Base-by-base conservation (phyloP, 2,113 vertebrate species). In the Ifrita kowaldi region DNA sequence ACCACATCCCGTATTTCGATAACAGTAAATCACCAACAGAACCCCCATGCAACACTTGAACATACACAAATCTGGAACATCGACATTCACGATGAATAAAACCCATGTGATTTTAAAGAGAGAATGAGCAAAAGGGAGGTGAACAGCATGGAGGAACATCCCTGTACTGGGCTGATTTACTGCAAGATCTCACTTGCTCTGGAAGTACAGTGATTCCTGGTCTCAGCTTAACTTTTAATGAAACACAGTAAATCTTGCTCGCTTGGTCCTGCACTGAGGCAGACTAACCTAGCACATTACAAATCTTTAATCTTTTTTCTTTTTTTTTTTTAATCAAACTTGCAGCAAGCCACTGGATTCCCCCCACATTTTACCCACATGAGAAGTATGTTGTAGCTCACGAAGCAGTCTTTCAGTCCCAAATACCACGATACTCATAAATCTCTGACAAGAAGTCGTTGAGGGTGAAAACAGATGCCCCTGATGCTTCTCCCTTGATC, bases 1-100 rank as follows among this genome's bases (percentile, higher is more conserved):
- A 79, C n/a, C 18, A 87, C 37, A 60, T 47, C 60, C n/a, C 56
- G 28, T 82, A 53, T 91, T 90, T 90, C 82, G 32, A 0, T 57
- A 93, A 91, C 70, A 75, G 59, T 68, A 91, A 78, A 91, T 41
- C 74, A 82, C 32, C 35, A 77, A 41, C 27, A 93, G 60, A 71
- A 42, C 7, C 33, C 56, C 56, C 33, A 68, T 11, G 22, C 8
- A 60, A 32, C 44, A 78, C 33, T 87, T 60, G 17, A 70, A 28
- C 44, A 21, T 37, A 64, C 6, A 81, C 62, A 84, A 76, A 71
- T 59, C 18, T 32, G 42, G 14, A 78, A 59, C 11, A 28, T 5
- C 68, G 39, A 68, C 27, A 24, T 69, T 69, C 33, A 33, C 30
- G 6, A 57, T 59, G 20, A 55, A 60, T 71, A 84, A 73, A 33